Evolutionary conservation across 1,140 invertebrate genomes (phyloP), one percentile per base, ranked within the genome.

Genomic region (Bicyclus anynana): DNA sequence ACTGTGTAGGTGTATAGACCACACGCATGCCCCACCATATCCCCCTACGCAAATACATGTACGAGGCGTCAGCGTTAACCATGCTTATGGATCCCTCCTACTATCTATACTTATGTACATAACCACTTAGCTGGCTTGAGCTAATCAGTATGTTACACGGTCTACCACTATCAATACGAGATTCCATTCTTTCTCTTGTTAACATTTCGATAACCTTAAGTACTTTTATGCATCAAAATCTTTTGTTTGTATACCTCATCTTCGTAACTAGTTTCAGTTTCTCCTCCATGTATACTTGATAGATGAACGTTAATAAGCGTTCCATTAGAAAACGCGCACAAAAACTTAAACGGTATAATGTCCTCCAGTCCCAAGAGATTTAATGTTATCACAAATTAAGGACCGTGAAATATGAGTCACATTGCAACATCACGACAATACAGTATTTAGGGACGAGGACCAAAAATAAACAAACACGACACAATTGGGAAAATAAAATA

Each of bases 381-480:
- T 18, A 44, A 18, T 20, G 10, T 67, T 71, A 60, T 63, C 53
- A 64, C 72, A 76, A 83, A 44, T 83, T 76, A 79, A 62, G 67
- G 53, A 79, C 75, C 76, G 77, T 85, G 75, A 88, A 86, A 88
- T 82, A 81, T 20, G 40, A 12, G 5, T 20, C 79, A 73, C 69
- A 81, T 84, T 82, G 73, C 77, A 68, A 65, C 67, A 49, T 60
- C 70, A 67, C 74, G 66, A 82, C 81, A 86, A 85, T 80, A 65
- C 71, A 59, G 65, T 80, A 76, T 88, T 85, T 86, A 83, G 74
- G 68, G 70, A 72, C 81, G 83, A 80, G 75, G 77, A 80, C 68
- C 69, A 67, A 85, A 87, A 88, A 84, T 84, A 88, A 88, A 86
- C 83, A 88, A 88, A 86, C 79, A 77, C 69, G 50, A 67, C 51